These are phyloP conservation scores for Trachymyrmex cornetzi DNA, from an alignment of 1,140 invertebrate genomes.

Conservation along the genomic window DNA sequence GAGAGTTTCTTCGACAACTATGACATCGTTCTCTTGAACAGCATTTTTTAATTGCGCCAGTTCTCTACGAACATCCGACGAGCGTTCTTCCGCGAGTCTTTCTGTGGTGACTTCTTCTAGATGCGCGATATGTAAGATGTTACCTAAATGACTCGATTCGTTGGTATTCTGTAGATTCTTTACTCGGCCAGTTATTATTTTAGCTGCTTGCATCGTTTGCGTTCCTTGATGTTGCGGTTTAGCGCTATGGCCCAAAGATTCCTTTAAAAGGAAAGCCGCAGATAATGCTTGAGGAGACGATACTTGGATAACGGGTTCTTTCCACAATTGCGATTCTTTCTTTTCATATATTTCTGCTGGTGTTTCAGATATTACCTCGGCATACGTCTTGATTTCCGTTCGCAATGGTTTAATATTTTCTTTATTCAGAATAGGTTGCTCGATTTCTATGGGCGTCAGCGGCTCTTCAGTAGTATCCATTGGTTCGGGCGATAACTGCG, in stretches of 20 bases:
- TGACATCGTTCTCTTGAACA: slow-evolving; percentile 88
- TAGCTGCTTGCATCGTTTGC: slow-evolving; percentile 82
- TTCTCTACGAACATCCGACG: slow-evolving; percentile 87
- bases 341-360: background rate
- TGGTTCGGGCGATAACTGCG: slow-evolving; percentile 67
- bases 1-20: slow-evolving; percentile 89
- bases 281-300: slow-evolving; percentile 66
- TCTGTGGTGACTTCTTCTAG: slow-evolving; percentile 87
- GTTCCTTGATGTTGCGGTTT: slow-evolving; percentile 77
- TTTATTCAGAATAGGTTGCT: slow-evolving; percentile 25
- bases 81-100: slow-evolving; percentile 87
- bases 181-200: slow-evolving; percentile 86
- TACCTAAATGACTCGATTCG: slow-evolving; percentile 86
- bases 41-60: slow-evolving; percentile 89
- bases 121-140: slow-evolving; percentile 88
- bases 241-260: slow-evolving; percentile 67
- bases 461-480: slow-evolving; percentile 81
- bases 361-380: slow-evolving; percentile 73
- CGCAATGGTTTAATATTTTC: slow-evolving; percentile 38
- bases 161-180: slow-evolving; percentile 87
- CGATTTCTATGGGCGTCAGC: slow-evolving; percentile 75
- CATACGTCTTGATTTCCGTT: slow-evolving; percentile 73
- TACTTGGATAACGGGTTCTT: slow-evolving; percentile 63
- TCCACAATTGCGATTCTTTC: slow-evolving; percentile 71
- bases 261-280: slow-evolving; percentile 70